Conservation (phyloP, 2,113 vertebrate genomes). For the Hippocampus guttulatus region DNA sequence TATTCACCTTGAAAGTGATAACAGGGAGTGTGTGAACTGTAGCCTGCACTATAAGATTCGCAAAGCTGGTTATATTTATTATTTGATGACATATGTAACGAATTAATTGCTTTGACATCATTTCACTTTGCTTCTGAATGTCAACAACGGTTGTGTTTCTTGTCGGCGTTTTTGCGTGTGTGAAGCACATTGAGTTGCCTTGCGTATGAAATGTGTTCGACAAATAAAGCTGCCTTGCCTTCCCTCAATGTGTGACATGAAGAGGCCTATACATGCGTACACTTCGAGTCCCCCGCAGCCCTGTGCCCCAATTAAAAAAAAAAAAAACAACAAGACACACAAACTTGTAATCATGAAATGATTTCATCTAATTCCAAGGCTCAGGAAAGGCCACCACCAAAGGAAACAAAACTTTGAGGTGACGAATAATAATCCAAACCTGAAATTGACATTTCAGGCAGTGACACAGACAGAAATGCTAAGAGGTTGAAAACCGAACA, state of each 20-base stretch:
- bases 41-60: neutral
- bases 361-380: constrained; percentile 57
- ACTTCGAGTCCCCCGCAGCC: too few species aligned
- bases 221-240: too few species aligned
- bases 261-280: too few species aligned
- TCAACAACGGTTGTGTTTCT: neutral
- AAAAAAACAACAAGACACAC: neutral
- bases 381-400: constrained; percentile 44
- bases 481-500: constrained; percentile 27
- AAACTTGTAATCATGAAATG: constrained; percentile 41
- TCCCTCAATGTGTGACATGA: too few species aligned
- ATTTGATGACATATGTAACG: neutral
- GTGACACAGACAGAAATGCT: constrained; percentile 36
- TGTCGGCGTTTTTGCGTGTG: too few species aligned
- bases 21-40: neutral
- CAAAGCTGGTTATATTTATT: constrained; percentile 1
- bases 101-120: constrained; percentile 34
- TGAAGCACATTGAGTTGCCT: too few species aligned
- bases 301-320: too few species aligned
- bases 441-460: constrained; percentile 29
- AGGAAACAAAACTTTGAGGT: constrained; percentile 36
- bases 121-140: neutral
- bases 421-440: constrained; percentile 23
- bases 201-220: too few species aligned
- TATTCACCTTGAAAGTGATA: neutral